A percentile compares a stretch with the other conserved stretches of the same genome.
Conservation (phyloP, 2,113 vertebrate species). For the Falcunculus frontatus region DNA sequence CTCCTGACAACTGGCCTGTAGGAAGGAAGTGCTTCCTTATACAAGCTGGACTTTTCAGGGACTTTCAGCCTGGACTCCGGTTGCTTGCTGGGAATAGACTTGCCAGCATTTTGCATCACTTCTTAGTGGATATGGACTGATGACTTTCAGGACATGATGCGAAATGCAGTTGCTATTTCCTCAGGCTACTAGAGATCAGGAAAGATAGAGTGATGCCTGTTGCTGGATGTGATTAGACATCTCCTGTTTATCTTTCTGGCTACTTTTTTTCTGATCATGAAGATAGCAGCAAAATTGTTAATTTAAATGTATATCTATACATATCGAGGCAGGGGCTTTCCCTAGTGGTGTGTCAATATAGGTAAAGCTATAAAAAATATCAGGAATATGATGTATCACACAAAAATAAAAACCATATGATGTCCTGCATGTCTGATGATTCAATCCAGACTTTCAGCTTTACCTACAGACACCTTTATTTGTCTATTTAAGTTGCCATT, state of each 20-base stretch:
- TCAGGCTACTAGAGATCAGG: neutral
- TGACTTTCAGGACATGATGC: neutral
- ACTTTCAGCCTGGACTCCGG: neutral
- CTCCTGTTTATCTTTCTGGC: neutral
- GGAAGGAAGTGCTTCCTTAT: neutral
- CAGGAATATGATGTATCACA: neutral
- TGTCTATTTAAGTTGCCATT: neutral
- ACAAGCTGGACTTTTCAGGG: neutral
- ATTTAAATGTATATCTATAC: neutral
- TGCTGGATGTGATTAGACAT: neutral
- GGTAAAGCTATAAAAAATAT: neutral
- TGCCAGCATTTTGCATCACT: neutral
- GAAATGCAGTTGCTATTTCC: neutral
- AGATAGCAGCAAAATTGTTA: neutral
- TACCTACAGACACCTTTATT: neutral
- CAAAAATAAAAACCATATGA: neutral
- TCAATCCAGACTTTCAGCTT: neutral
- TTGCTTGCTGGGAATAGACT: neutral
- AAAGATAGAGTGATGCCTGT: neutral
- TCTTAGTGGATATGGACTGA: neutral
- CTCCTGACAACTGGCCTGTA: neutral
- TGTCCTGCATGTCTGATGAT: neutral
- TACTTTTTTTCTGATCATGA: neutral
- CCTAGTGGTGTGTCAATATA: neutral
- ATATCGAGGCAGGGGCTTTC: neutral